Base-by-base conservation (phyloP, 2,113 vertebrate genomes). In the Propithecus coquereli region DNA sequence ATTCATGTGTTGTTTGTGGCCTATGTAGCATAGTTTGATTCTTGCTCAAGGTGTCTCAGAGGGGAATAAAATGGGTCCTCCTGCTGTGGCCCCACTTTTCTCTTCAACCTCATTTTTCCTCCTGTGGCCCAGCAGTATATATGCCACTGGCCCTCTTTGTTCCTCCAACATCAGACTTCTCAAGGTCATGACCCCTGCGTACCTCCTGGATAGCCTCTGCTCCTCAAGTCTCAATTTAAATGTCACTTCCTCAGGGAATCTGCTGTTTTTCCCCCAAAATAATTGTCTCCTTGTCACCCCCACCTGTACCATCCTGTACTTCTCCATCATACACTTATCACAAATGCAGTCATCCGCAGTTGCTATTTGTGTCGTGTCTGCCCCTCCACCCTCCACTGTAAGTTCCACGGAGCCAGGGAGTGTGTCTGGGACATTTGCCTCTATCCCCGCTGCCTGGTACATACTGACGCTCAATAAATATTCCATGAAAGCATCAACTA, bases 401-500 rank as follows among this genome's bases (percentile, higher is more conserved):
- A 74, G 43, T 65, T 94, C 52, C 59, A 25, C 22, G 25, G 84
- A 57, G 7, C 76, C 63, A 47, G 50, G 73, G 37, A 23, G 43
- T 1, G 0, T 16, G n/a, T 63, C 77, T 73, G 27, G 54, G 73
- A 81, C 30, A 50, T 83, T 80, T 37, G 70, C 63, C 47, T 54
- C 81, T 76, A 47, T 45, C 8, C 37, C 50, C 10, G 10, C 7
- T 57, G 79, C 90, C 63, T 40, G 34, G 32, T 30, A 17, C 47
- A 20, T 3, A 27, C 37, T 0, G 2, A 71, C 63, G 43, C 61
- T 71, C 34, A 2, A 81, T 96, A 80, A 87, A 95, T 96, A 92
- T 37, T 88, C 65, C 61, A 94, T 73, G 85, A 25, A 73, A 68
- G 63, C 34, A 74, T 97, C 87, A 81, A 90, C 76, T 96, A 94